Evolutionary conservation across 1,140 invertebrate species (phyloP).

Genomic region (Drosophila ambigua): DNA sequence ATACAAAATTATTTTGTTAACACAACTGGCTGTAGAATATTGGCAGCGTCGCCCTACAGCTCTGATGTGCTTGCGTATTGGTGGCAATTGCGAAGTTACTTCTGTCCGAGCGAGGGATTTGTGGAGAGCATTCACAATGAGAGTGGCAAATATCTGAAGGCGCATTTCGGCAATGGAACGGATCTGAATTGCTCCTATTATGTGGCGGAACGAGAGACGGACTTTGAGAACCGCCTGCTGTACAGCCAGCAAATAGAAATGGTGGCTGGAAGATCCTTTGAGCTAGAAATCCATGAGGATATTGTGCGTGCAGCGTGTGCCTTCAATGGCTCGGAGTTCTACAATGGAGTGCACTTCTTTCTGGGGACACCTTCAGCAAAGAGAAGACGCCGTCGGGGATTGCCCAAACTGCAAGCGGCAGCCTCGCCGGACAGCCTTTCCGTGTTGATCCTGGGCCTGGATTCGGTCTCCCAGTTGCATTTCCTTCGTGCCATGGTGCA

Average conservation of each 20-base stretch:
- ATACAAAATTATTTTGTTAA: slow-evolving; percentile 12
- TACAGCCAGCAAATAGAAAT: slow-evolving; percentile 7
- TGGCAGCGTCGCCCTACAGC: not conserved
- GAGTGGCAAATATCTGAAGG: slow-evolving; percentile 26
- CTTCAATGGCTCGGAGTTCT: not conserved
- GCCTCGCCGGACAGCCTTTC: slow-evolving; percentile 15
- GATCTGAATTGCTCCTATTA: slow-evolving; percentile 20
- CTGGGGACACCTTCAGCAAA: not conserved
- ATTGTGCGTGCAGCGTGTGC: slow-evolving; percentile 25
- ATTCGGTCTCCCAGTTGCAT: slow-evolving; percentile 61
- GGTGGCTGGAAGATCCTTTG: not conserved
- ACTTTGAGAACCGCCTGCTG: slow-evolving; percentile 20
- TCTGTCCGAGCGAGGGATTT: not conserved
- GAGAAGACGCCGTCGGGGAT: not conserved
- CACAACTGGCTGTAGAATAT: slow-evolving; percentile 29
- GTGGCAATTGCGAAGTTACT: not conserved
- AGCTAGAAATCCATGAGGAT: slow-evolving; percentile 14
- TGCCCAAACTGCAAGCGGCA: not conserved
- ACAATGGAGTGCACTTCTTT: slow-evolving; percentile 39
- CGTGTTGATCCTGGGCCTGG: slow-evolving; percentile 41
- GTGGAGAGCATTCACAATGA: not conserved
- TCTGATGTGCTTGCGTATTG: not conserved
- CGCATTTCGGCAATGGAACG: not conserved
- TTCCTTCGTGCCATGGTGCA: slow-evolving; percentile 63
- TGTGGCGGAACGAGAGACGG: slow-evolving; percentile 12